Conservation (phyloP, 2,797 vertebrate species). For the Spinus pinus region DNA sequence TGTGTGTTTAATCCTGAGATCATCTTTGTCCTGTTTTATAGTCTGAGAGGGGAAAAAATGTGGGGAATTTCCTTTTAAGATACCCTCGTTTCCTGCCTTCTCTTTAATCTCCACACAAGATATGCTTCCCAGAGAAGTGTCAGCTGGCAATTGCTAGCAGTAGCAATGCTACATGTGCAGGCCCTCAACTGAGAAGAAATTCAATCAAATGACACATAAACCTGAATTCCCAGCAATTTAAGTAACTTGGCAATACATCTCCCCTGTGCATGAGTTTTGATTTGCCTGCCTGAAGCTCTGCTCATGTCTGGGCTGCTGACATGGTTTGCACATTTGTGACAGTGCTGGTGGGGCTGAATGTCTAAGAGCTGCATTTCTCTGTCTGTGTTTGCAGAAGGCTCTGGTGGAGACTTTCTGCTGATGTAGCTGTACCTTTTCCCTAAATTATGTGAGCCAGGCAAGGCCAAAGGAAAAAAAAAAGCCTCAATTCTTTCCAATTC, state of each 20-base stretch:
- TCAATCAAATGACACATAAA: background rate
- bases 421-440: background rate
- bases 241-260: background rate
- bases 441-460: background rate
- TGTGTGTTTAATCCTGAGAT: background rate
- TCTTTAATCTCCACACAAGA: conserved; percentile 19
- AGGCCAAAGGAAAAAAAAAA: background rate
- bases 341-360: background rate
- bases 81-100: conserved; percentile 25
- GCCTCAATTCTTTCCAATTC: background rate
- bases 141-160: background rate
- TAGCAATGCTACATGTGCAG: background rate
- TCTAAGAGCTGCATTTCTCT: background rate
- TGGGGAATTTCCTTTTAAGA: conserved; percentile 45
- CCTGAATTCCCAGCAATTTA: background rate
- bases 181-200: background rate
- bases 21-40: background rate
- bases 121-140: background rate
- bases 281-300: background rate
- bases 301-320: background rate
- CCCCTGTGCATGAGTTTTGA: background rate
- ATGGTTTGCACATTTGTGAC: background rate
- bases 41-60: background rate
- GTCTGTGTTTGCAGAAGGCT: background rate
- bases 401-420: background rate